These are phyloP conservation scores for Pachypeltis micranthus DNA, from an alignment of 1,140 invertebrate genomes.

Conservation along the genomic window DNA sequence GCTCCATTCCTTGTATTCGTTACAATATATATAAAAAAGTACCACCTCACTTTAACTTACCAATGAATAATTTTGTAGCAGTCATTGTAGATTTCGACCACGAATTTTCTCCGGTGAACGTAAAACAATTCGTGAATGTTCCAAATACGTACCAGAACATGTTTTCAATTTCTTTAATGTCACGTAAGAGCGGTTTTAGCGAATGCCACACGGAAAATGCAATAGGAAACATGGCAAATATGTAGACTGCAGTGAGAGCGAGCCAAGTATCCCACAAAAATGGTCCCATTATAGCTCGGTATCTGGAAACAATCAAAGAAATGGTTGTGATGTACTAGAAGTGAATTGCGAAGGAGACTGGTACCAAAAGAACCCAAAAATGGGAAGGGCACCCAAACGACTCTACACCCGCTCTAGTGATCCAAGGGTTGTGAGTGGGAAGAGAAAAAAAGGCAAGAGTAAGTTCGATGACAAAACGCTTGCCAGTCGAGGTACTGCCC, in stretches of 20 bases:
- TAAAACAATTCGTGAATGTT: constrained; percentile 66
- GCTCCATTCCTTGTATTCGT: no score
- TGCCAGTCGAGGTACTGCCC: no score
- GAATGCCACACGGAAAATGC: constrained; percentile 54
- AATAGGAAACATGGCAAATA: constrained; percentile 56
- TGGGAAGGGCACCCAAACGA: no score
- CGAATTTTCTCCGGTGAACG: constrained; percentile 51
- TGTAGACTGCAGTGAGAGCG: constrained; percentile 49
- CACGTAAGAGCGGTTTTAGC: constrained; percentile 45
- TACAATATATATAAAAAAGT: no score
- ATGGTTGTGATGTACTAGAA: no score
- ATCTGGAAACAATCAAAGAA: constrained; percentile 48
- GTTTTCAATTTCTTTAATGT: constrained; percentile 54
- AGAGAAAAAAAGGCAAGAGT: no score
- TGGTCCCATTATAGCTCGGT: constrained; percentile 66
- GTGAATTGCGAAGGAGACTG: no score
- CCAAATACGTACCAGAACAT: constrained; percentile 54
- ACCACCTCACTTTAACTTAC: constrained; percentile 35
- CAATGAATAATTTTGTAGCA: constrained; percentile 53
- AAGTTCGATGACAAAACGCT: no score
- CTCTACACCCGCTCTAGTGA: no score
- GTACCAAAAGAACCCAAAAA: no score
- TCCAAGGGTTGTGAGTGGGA: no score
- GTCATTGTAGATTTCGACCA: constrained; percentile 54
- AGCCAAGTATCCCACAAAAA: constrained; percentile 67